Evolutionary conservation across 2,797 vertebrate genomes (phyloP), one percentile per base, ranked within the genome.

Genomic region (Squalus acanthias): DNA sequence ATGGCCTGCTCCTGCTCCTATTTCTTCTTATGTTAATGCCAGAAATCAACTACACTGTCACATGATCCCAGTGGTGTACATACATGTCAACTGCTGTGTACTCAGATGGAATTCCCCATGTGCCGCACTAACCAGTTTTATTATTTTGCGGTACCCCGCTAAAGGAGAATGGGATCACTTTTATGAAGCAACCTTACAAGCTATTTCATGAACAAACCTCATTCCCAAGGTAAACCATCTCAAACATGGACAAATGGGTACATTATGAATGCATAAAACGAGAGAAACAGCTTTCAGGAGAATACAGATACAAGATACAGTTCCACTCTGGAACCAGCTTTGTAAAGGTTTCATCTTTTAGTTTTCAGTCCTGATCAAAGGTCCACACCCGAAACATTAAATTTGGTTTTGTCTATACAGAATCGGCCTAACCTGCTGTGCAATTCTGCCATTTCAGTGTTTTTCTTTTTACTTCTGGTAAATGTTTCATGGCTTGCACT

Each of bases 281-380:
- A 93, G 65, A 91, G 65, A 69, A 67, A 46, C 65, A 69, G n/a
- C 63, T 69, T 93, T 69, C 65, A 93, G 33, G 89, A 22, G 65
- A 69, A 69, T 67, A 93, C 13, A 65, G 60, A 9, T 92, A 92
- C 20, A 69, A 69, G 63, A 93, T 67, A 67, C 88, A 91, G n/a
- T 65, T 39, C 15, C 17, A 20, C 63, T 39, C 22, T 39, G 39
- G 63, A 93, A 93, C 15, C 79, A 67, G 7, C 33, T 67, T 93
- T 67, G n/a, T 39, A 67, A 93, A 93, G 50, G 63, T 93, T 93
- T 46, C 91, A 93, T 93, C 63, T 39, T 93, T 69, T 93, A 93
- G 7, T 15, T 93, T 65, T 22, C 63, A 93, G 91, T 65, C 20
- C 63, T 93, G 33, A 93, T 67, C n/a, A 46, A 46, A 67, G n/a